Percentiles rank a stretch among this genome's conserved stretches.
These are phyloP conservation scores for Cliona cf. orientalis DNA, from an alignment of 37 sponge, comb jelly and placozoan species.

Conservation along the genomic window DNA sequence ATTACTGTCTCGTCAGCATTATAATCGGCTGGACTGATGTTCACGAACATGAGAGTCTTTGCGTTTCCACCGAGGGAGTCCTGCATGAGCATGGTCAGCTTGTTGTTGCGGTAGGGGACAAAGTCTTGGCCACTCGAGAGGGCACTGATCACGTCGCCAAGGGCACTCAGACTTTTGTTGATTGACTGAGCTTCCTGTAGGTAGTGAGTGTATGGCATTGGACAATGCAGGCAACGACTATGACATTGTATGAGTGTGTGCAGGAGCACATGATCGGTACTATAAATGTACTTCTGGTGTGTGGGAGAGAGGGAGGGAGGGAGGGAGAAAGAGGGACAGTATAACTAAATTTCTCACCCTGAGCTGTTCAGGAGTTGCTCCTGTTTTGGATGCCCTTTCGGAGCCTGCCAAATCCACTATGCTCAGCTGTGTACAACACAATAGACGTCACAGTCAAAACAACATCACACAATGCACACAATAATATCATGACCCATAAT, in stretches of 20 bases:
- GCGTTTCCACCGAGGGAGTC: constrained; percentile 23
- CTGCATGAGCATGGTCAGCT: constrained; percentile 9
- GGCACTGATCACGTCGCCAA: constrained; percentile 10
- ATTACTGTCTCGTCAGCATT: constrained; percentile 15
- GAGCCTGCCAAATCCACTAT: constrained; percentile 24
- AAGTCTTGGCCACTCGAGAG: constrained; percentile 3
- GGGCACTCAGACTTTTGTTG: constrained; percentile 18
- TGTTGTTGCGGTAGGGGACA: constrained; percentile 1
- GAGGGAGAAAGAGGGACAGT: no score
- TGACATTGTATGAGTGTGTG: not conserved
- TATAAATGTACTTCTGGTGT: not conserved
- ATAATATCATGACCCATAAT: not conserved
- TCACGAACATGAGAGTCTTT: constrained; percentile 21
- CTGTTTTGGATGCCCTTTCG: constrained; percentile 8
- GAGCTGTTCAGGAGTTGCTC: not conserved
- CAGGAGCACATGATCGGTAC: not conserved
- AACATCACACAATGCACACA: no score
- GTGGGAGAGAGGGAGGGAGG: not conserved
- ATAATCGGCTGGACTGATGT: constrained; percentile 21
- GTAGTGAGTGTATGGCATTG: not conserved
- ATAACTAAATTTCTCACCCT: not conserved
- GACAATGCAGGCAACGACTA: not conserved
- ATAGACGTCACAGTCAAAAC: not conserved
- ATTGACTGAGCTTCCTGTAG: constrained; percentile 18
- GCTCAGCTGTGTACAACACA: not conserved